phyloP scores from a whole-genome alignment of 2,797 vertebrate genomes.

The Sandelia bainsii region DNA sequence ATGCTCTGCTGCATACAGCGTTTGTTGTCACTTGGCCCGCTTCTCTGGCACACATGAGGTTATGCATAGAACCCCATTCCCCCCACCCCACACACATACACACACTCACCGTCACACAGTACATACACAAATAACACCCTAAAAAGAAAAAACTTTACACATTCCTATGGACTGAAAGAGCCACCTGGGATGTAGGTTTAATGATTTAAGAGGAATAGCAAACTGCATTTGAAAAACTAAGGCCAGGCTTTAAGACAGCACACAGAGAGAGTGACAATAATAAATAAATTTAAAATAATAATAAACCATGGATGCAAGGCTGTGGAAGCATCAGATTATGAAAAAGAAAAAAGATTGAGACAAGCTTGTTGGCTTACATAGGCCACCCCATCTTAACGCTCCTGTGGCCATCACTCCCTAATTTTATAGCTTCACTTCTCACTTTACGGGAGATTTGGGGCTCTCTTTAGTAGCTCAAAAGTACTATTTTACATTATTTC shows the following conservation, averaged over 20 bases:
- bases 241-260: background rate
- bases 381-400: background rate
- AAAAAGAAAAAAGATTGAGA: background rate
- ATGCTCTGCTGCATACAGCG: constrained; percentile 61
- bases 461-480: too few species aligned
- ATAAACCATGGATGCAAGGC: background rate
- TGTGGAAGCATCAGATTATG: background rate
- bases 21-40: constrained; percentile 74
- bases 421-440: too few species aligned
- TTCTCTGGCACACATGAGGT: constrained; percentile 60
- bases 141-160: constrained; percentile 58
- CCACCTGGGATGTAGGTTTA: constrained; percentile 55
- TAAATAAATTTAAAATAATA: background rate
- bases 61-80: constrained; percentile 27
- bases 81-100: background rate
- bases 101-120: constrained; percentile 24
- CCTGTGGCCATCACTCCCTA: too few species aligned
- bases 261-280: background rate
- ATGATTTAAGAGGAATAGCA: constrained; percentile 65
- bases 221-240: constrained; percentile 42
- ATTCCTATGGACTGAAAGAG: constrained; percentile 43
- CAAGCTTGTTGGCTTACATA: background rate
- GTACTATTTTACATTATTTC: too few species aligned
- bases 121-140: constrained; percentile 42
- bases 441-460: too few species aligned